A percentile compares a stretch with the other conserved stretches of the same genome.
phyloP scores from a whole-genome alignment of 2,888 invertebrate species.

The Drosophila limbata region DNA sequence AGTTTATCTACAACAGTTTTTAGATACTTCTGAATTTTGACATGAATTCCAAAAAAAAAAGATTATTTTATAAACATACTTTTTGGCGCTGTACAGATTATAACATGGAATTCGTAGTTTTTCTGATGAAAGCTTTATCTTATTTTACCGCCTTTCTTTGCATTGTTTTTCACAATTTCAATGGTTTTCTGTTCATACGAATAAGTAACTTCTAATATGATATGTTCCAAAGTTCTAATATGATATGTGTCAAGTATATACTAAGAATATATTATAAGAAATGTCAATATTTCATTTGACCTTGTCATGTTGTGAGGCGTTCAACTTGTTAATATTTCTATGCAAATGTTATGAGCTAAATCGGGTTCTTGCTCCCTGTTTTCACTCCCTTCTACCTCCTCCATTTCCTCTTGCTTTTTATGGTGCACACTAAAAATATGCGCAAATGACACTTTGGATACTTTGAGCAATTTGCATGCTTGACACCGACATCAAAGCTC shows the following conservation, averaged over 20 bases:
- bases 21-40: too few species aligned
- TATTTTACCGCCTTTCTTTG: too few species aligned
- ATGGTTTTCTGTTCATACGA: too few species aligned
- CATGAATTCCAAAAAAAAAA: too few species aligned
- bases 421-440: slow-evolving; percentile 55
- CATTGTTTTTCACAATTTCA: too few species aligned
- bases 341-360: slow-evolving; percentile 27
- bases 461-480: slow-evolving; percentile 73
- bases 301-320: slow-evolving; percentile 51
- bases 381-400: neutral
- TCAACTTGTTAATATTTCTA: slow-evolving; percentile 13
- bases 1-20: too few species aligned
- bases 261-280: slow-evolving; percentile 12
- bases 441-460: slow-evolving; percentile 72
- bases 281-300: slow-evolving; percentile 45
- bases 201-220: too few species aligned
- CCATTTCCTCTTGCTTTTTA: neutral
- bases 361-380: neutral
- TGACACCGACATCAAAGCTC: slow-evolving; percentile 65
- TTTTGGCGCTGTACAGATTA: too few species aligned
- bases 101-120: too few species aligned
- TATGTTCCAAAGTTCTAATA: too few species aligned
- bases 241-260: neutral
- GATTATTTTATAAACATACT: too few species aligned
- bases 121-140: too few species aligned